Evolutionary conservation across 2,888 invertebrate genomes (phyloP), one percentile per base, ranked within the genome.

Genomic region (Gisinianus flammeolus): DNA sequence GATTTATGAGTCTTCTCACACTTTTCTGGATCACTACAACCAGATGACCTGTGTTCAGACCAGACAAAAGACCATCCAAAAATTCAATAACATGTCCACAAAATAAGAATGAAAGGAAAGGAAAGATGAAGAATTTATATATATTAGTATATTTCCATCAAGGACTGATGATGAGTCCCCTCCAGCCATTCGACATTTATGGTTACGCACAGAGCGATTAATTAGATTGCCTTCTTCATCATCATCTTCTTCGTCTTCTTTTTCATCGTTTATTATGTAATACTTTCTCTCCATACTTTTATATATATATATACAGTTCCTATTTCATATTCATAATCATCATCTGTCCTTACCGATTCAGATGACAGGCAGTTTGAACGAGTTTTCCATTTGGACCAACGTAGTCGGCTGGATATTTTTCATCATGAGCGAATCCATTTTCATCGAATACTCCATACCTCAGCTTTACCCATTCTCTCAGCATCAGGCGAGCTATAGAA

Each of bases 371-470:
- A 10, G 84, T 84, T 72, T 79, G 81, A 66, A 81, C 79, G 73
- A 79, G 74, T 83, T 84, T 83, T 74, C 82, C 84, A 80, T 81
- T 79, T 24, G 79, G 76, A 35, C 81, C 84, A 62, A 82, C 82
- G 74, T 79, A 83, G 79, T 82, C 82, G 19, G 81, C 81, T 54
- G 87, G 87, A 82, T 86, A 86, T 77, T 84, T 84, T 6, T 83
- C 81, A 83, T 87, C 86, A 64, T 81, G 82, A n/a, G 80, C 78
- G 77, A 85, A 87, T 30, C 87, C 87, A 78, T 87, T 86, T 81
- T 88, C 88, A 79, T 87, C 87, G 83, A 88, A 88, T 33, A 88
- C 86, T 28, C 88, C 88, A 85, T 88, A 88, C 28, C 88, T 86
- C 71, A 87, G 86, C 79, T 87, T 87, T 8, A 87, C 86, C 88